phyloP scores from a whole-genome alignment of 2,888 invertebrate genomes.

The Pollenia angustigena region DNA sequence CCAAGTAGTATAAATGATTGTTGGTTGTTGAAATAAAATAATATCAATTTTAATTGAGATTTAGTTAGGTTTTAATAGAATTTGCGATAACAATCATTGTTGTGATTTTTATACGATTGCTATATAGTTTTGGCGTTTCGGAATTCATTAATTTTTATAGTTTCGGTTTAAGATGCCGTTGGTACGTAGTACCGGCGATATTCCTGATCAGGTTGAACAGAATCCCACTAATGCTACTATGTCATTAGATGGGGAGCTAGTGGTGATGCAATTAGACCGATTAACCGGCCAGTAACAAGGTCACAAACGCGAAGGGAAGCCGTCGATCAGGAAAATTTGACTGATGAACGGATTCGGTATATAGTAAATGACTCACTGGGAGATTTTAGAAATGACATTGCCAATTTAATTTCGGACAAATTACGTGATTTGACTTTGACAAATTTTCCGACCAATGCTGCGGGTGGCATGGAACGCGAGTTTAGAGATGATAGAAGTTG shows the following conservation, averaged over 20 bases:
- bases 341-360: not conserved
- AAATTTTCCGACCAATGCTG: not conserved
- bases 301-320: not conserved
- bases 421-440: not conserved
- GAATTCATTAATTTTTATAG: not conserved
- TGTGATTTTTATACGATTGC: too few species aligned
- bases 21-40: too few species aligned
- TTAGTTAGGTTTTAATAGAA: too few species aligned
- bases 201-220: not conserved
- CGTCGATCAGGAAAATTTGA: not conserved
- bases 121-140: not conserved
- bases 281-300: not conserved
- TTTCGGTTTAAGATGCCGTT: not conserved
- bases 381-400: not conserved
- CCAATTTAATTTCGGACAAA: not conserved
- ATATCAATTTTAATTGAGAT: too few species aligned
- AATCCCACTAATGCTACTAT: not conserved
- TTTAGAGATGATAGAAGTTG: not conserved
- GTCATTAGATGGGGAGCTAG: not conserved
- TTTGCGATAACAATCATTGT: too few species aligned
- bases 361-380: not conserved
- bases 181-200: not conserved
- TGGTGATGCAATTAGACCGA: not conserved
- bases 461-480: not conserved
- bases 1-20: too few species aligned